Conservation (phyloP, 2,888 invertebrate species). For the Cordilura impudica region DNA sequence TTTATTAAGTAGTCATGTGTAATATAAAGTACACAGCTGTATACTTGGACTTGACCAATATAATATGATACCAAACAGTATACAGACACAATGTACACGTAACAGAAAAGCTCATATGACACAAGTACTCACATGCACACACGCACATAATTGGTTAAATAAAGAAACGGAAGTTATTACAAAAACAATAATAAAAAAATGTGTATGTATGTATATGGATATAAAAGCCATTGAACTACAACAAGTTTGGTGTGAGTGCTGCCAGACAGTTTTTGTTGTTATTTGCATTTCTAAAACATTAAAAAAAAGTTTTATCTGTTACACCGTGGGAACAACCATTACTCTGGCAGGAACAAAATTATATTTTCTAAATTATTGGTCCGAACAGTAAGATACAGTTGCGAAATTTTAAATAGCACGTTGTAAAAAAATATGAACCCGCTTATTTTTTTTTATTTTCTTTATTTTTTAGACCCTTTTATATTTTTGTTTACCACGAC, state of each 20-base stretch:
- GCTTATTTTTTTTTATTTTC: too few species aligned
- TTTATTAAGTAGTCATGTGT: not conserved
- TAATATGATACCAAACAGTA: conserved; percentile 7
- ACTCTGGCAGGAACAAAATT: too few species aligned
- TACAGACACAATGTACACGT: not conserved
- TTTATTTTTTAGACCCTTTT: too few species aligned
- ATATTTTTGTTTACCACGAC: too few species aligned
- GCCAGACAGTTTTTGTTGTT: not conserved
- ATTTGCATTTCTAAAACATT: too few species aligned
- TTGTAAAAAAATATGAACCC: too few species aligned
- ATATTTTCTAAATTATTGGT: too few species aligned
- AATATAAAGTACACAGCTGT: not conserved
- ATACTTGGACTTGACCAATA: conserved; percentile 58
- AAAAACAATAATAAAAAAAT: conserved; percentile 5
- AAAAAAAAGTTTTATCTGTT: too few species aligned
- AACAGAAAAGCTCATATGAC: not conserved
- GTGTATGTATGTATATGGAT: not conserved
- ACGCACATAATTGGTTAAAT: conserved; percentile 5
- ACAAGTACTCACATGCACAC: not conserved
- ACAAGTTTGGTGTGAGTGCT: not conserved
- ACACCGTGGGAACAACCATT: too few species aligned
- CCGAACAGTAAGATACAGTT: too few species aligned
- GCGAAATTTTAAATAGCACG: too few species aligned
- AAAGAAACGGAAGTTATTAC: conserved; percentile 21
- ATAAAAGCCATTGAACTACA: conserved; percentile 9